Evolutionary conservation across 2,797 vertebrate genomes (phyloP).

Genomic region (Neoniphon sammara): DNA sequence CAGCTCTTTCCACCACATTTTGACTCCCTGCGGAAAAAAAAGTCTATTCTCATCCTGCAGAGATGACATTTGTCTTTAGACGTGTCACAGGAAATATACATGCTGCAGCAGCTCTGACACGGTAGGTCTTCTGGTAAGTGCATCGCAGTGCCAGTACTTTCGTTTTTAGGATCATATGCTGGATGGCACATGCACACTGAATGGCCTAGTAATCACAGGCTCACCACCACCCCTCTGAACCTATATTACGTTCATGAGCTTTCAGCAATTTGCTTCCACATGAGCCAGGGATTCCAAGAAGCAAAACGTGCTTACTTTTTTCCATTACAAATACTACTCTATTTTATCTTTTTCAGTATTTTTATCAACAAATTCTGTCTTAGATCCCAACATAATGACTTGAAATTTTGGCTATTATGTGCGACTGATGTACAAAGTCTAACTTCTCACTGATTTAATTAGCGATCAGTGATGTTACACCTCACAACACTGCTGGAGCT

Average conservation of each 20-base stretch:
- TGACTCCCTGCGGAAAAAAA: conserved; percentile 37
- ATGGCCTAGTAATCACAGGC: conserved; percentile 46
- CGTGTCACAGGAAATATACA: conserved; percentile 44
- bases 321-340: too few relatives aligned
- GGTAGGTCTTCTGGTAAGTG: conserved; percentile 8
- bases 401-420: too few relatives aligned
- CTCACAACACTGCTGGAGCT: neutral
- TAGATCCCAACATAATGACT: too few relatives aligned
- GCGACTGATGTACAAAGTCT: too few relatives aligned
- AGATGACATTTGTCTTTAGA: conserved; percentile 50
- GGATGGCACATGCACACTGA: conserved; percentile 15
- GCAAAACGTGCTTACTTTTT: too few relatives aligned
- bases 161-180: conserved; percentile 41
- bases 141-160: conserved; percentile 18
- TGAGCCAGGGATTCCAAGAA: neutral
- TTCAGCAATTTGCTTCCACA: conserved; percentile 2
- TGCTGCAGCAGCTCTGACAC: conserved; percentile 26
- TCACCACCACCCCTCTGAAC: conserved; percentile 16
- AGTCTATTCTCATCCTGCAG: conserved; percentile 44
- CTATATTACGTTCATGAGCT: conserved; percentile 5
- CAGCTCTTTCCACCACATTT: conserved; percentile 31
- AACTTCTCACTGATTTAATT: too few relatives aligned
- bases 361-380: too few relatives aligned
- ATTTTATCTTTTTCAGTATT: too few relatives aligned
- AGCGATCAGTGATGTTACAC: neutral